Evolutionary conservation across 1,140 invertebrate species (phyloP), one percentile per base, ranked within the genome.

Genomic region (Centruroides vittatus): DNA sequence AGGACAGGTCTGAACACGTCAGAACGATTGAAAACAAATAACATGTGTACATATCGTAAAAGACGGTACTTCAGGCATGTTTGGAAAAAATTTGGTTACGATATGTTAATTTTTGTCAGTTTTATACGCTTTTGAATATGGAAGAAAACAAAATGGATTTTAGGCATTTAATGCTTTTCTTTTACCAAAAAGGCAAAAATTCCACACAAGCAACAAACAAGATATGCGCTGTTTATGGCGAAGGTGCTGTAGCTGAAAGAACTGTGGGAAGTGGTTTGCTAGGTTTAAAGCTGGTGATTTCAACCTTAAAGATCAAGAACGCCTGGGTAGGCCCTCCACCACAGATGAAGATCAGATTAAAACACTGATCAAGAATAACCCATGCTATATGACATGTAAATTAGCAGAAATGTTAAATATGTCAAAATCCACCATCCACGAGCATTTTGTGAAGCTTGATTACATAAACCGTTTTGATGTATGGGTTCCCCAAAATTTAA

Each of bases 391-490:
- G 4, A 51, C 13, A 51, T 10, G 49, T 23, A 3, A 51, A 51
- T 51, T 51, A 51, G 49, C 11, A 51, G 49, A 51, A 51, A 51
- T 51, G 13, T 51, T 23, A 51, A 51, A 51, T 51, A 54, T 54
- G 52, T 54, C 52, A 54, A 54, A 54, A 54, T 54, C 23, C 52
- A 54, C 13, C 52, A 54, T 41, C 36, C 36, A 41, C 36, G 7
- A 41, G 36, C 36, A 41, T 41, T 41, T 41, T 41, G 13, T 60
- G 58, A 60, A 54, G n/a, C 7, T 48, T 55, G 41, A 8, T 41
- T 55, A 47, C 3, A 34, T 46, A 60, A 60, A 47, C 47, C 2
- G 41, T 54, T 55, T 60, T 60, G 58, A 60, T 54, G 41, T 35
- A 54, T 34, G 23, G 12, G 23, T 47, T 60, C 52, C 35, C 6